phyloP scores from a whole-genome alignment of 2,888 invertebrate species.

The Apotomis turbidana region DNA sequence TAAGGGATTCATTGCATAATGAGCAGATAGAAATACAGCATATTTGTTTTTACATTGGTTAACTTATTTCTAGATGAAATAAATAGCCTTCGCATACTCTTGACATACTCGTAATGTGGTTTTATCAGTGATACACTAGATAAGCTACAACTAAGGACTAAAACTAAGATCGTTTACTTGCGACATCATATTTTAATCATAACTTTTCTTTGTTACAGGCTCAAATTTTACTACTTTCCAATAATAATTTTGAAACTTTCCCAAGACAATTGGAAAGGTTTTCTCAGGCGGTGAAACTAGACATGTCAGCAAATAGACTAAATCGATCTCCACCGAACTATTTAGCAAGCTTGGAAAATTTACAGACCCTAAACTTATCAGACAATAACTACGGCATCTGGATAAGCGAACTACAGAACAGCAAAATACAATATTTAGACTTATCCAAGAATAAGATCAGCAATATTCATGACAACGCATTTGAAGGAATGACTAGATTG shows the following conservation, averaged over 20 bases:
- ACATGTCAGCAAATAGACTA: constrained; percentile 80
- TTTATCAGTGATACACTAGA: neutral
- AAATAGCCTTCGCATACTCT: neutral
- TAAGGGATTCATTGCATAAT: too few relatives aligned
- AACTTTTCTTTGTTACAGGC: constrained; percentile 76
- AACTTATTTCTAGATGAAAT: neutral
- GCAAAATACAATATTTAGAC: constrained; percentile 82
- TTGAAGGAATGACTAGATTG: constrained; percentile 81
- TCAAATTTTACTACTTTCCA: constrained; percentile 85
- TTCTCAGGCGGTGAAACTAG: constrained; percentile 75
- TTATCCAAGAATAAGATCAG: constrained; percentile 87
- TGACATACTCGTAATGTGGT: neutral
- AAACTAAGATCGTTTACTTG: neutral
- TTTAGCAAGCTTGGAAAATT: constrained; percentile 73
- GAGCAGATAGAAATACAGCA: too few relatives aligned
- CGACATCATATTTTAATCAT: neutral
- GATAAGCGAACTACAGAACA: constrained; percentile 57
- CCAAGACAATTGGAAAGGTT: constrained; percentile 80
- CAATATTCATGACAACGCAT: constrained; percentile 83
- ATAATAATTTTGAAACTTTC: constrained; percentile 84
- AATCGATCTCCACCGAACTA: constrained; percentile 70
- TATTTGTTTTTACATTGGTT: too few relatives aligned
- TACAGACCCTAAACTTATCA: constrained; percentile 84
- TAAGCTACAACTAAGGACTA: neutral
- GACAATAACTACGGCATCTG: constrained; percentile 81